Conservation (phyloP, 64 coral and sea anemone genomes). For the Hydrozoanthus tunicans region DNA sequence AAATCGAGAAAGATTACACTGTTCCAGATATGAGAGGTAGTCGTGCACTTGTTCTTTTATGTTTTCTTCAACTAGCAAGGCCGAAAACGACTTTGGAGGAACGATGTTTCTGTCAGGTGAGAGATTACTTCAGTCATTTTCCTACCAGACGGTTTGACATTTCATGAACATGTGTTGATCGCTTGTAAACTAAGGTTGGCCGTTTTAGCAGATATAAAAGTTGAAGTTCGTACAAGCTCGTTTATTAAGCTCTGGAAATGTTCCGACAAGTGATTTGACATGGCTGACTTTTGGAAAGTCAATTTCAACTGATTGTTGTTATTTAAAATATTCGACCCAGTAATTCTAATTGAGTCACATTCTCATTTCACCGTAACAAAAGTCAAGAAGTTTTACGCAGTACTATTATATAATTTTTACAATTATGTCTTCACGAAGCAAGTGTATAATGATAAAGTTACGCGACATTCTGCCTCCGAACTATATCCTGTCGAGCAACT, state of each 20-base stretch:
- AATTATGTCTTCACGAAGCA: no score
- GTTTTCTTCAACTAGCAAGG: slow-evolving; percentile 42
- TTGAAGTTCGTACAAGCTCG: not conserved
- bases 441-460: no score
- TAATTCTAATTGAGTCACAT: no score
- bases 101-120: slow-evolving; percentile 87
- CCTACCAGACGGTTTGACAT: not conserved
- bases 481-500: no score
- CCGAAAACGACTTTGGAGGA: slow-evolving; percentile 28
- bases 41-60: slow-evolving; percentile 42
- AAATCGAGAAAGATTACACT: not conserved
- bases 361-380: no score
- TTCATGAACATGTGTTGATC: not conserved
- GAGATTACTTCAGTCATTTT: not conserved
- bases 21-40: slow-evolving; percentile 46
- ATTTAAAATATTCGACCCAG: not conserved
- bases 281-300: not conserved
- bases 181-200: not conserved
- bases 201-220: no score
- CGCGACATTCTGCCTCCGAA: no score
- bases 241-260: not conserved
- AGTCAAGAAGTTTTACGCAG: no score
- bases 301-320: not conserved
- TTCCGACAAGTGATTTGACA: not conserved
- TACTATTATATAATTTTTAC: no score